phyloP scores from a whole-genome alignment of 2,113 vertebrate species.

The Halcyon malimbica region DNA sequence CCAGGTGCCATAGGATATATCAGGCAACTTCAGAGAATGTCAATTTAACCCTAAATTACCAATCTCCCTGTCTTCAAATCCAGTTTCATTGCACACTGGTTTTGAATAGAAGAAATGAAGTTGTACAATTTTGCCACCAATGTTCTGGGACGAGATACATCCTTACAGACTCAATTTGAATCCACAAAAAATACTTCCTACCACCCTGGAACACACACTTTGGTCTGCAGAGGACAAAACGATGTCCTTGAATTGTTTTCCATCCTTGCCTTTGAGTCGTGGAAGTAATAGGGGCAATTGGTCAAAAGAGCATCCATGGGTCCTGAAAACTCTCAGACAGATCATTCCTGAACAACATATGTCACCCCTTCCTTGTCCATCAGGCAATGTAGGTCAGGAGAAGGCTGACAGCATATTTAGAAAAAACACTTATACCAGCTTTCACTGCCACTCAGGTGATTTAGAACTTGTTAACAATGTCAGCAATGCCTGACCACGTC shows the following conservation, averaged over 20 bases:
- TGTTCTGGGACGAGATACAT: background rate
- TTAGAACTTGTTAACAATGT: background rate
- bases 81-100: background rate
- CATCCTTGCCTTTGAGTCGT: background rate
- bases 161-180: background rate
- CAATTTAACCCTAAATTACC: background rate
- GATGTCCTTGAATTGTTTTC: background rate
- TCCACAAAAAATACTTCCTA: background rate
- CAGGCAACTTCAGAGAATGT: background rate
- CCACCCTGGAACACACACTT: background rate
- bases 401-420: background rate
- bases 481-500: background rate
- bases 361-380: background rate
- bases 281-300: background rate
- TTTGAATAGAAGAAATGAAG: background rate
- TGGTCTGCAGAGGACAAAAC: background rate
- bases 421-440: background rate
- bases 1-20: background rate
- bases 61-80: background rate
- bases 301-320: background rate
- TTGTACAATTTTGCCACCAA: rapidly evolving
- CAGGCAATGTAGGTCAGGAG: background rate
- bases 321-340: background rate
- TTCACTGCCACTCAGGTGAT: background rate
- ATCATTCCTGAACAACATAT: background rate